Evolutionary conservation across 1,140 invertebrate genomes (phyloP).

Genomic region (Rhyacophila brunnea): DNA sequence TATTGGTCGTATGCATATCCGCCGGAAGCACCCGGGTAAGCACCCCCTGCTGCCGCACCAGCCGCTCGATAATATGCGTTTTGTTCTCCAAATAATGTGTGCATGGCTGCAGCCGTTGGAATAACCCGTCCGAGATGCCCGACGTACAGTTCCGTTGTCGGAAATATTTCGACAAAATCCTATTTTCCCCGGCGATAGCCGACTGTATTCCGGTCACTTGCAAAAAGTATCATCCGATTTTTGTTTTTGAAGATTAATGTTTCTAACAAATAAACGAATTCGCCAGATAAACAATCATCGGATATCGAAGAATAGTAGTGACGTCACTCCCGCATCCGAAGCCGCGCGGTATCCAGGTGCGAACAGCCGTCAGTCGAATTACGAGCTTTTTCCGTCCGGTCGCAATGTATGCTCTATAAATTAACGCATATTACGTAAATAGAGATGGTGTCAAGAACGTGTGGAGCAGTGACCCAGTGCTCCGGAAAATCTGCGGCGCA

Average conservation of each 20-base stretch:
- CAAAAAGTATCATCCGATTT: too few relatives aligned
- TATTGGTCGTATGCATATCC: conserved; percentile 72
- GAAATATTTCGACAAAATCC: too few relatives aligned
- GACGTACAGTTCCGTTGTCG: conserved; percentile 36
- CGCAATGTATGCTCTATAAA: too few relatives aligned
- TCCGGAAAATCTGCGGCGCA: too few relatives aligned
- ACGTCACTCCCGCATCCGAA: conserved; percentile 33
- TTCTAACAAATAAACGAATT: too few relatives aligned
- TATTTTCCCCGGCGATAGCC: too few relatives aligned
- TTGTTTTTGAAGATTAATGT: too few relatives aligned
- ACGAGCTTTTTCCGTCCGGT: too few relatives aligned
- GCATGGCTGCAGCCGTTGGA: conserved; percentile 62
- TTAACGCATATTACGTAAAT: too few relatives aligned
- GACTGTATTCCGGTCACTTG: too few relatives aligned
- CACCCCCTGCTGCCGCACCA: conserved; percentile 42
- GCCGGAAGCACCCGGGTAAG: conserved; percentile 49
- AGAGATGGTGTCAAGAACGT: too few relatives aligned
- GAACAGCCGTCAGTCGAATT: conserved; percentile 37
- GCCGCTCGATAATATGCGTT: conserved; percentile 64
- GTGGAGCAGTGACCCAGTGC: too few relatives aligned
- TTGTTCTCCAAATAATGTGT: conserved; percentile 84
- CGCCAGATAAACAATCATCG: background rate
- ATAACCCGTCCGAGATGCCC: conserved; percentile 41
- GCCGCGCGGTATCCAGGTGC: conserved; percentile 9
- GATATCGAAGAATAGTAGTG: background rate